Base-by-base conservation (phyloP, 2,113 vertebrate species). In the Cranoglanis bouderius region DNA sequence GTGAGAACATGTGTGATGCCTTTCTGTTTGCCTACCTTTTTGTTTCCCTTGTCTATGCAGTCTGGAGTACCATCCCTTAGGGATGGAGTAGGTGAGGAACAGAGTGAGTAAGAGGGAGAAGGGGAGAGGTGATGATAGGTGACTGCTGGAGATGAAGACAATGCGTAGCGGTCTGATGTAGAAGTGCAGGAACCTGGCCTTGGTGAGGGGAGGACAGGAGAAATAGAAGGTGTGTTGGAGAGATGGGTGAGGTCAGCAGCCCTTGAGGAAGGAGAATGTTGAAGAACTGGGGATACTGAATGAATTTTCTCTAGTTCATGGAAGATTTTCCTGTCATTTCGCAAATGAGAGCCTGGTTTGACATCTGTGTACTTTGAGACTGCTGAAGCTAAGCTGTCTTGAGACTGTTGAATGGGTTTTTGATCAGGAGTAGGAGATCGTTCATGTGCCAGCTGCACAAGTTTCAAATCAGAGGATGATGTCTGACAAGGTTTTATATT, bases 71-170 rank as follows among this genome's bases (percentile, higher is more conserved):
- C 91, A 88, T 92, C 90, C 93, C 92, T 91, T 0, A 90, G 93
- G 88, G 93, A 93, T 19, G 95, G 91, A 49, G 94, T 94, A 83
- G 95, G 93, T 4, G 94, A 95, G 77, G 93, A 94, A 91, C 93
- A 46, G 81, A 91, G 80, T 51, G 95, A 94, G 87, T 92, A 91
- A 51, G 91, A 93, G 7, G 95, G 95, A 26, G 94, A 95, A 0
- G 93, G 92, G 16, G 92, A 93, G 89, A 94, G 84, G 83, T 94
- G 92, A 87, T 92, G 92, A 90, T 91, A 70, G 74, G 90, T 90
- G 35, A 91, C 77, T 46, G 91, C 92, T 67, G 95, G 94, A 35
- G 94, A 95, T 43, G 94, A 93, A 0, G 94, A 92, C 4, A 92
- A 93, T 0, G 92, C 92, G 70, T 43, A 59, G 82, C 74, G 26